These are phyloP conservation scores for Myocastor coypus DNA, from an alignment of 2,113 vertebrate genomes.

Conservation along the genomic window DNA sequence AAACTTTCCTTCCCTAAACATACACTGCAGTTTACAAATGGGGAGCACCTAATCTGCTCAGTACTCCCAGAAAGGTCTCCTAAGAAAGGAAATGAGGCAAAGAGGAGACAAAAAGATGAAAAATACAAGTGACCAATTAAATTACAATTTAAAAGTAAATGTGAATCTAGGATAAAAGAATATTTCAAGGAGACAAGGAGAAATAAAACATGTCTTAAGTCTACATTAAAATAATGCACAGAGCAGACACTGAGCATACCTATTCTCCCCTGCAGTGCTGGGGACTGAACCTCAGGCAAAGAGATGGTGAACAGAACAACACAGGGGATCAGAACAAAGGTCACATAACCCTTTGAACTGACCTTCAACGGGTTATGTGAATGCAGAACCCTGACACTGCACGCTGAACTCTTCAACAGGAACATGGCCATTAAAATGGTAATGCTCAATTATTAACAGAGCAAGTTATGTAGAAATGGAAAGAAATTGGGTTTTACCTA, in stretches of 20 bases:
- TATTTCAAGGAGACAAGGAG: background rate
- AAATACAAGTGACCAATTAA: background rate
- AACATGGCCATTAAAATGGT: background rate
- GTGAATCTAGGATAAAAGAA: background rate
- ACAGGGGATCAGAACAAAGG: background rate
- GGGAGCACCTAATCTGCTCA: background rate
- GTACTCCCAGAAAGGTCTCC: background rate
- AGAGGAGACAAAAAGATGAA: background rate
- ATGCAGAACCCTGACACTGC: background rate
- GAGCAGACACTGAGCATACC: too few species aligned
- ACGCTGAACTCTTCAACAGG: background rate
- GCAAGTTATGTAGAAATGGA: background rate
- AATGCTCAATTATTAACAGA: background rate
- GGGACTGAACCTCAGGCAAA: background rate
- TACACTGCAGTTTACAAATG: background rate
- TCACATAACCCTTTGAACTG: fast-evolving
- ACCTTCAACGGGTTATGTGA: background rate
- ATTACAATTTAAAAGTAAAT: background rate
- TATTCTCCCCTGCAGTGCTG: background rate
- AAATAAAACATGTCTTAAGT: background rate
- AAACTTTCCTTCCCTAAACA: background rate
- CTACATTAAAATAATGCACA: background rate
- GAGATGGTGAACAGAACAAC: too few species aligned
- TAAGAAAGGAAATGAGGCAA: background rate
- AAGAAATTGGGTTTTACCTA: background rate